phyloP scores from a whole-genome alignment of 2,113 vertebrate species.

The Junco hyemalis region DNA sequence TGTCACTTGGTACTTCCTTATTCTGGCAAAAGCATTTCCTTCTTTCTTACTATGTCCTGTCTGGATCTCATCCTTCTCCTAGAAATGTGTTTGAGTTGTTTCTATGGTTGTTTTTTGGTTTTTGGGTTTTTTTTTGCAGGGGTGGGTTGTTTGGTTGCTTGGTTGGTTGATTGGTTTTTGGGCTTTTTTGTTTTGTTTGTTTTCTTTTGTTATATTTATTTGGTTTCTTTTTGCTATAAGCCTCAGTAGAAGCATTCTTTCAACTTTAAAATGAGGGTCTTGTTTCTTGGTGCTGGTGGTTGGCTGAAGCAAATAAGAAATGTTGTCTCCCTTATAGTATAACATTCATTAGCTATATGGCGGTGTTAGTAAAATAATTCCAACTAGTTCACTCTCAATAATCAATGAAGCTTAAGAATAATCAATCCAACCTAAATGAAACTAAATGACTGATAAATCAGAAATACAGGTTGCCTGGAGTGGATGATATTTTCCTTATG shows the following conservation, averaged over 20 bases:
- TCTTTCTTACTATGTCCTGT: background rate
- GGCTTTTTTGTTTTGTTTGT: background rate
- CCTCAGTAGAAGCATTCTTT: background rate
- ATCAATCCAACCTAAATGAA: background rate
- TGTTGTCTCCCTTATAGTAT: background rate
- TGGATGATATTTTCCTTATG: background rate
- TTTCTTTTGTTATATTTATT: background rate
- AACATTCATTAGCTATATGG: background rate
- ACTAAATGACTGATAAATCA: background rate
- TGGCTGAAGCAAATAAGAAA: background rate
- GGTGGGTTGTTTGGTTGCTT: too few species aligned
- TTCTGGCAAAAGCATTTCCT: background rate
- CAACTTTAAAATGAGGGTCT: background rate
- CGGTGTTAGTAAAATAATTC: background rate
- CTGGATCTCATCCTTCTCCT: background rate
- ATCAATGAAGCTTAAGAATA: background rate
- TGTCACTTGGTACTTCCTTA: background rate
- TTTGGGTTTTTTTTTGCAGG: too few species aligned
- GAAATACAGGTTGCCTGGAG: background rate
- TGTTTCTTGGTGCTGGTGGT: background rate
- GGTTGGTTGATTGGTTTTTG: background rate
- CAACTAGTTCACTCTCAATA: background rate
- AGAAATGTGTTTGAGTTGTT: background rate
- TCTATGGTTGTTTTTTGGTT: too few species aligned
- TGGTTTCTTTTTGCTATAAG: background rate